Evolutionary conservation across 1,140 invertebrate species (phyloP).

Genomic region (Tetramorium alpestre): DNA sequence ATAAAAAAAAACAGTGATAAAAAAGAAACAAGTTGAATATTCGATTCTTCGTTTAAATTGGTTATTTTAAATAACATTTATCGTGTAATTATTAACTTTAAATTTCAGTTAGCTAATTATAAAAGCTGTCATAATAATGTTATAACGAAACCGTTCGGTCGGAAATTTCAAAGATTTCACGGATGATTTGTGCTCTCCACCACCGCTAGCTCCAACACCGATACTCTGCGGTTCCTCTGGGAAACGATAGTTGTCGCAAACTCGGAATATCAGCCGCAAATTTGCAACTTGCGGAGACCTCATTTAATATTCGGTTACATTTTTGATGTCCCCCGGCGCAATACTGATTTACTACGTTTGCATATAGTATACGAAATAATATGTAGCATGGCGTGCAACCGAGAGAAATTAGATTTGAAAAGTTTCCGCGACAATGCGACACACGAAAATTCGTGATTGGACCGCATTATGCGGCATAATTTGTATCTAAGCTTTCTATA

Average conservation of each 20-base stretch:
- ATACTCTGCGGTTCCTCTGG: conserved; percentile 44
- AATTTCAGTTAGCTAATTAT: not conserved
- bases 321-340: conserved; percentile 58
- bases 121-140: conserved; percentile 8
- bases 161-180: conserved; percentile 44
- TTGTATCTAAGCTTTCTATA: not conserved
- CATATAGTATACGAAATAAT: conserved; percentile 38
- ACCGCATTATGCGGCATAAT: not conserved
- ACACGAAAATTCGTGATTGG: not conserved
- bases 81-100: not conserved
- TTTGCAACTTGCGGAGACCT: conserved; percentile 53
- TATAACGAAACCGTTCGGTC: conserved; percentile 4
- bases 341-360: conserved; percentile 57
- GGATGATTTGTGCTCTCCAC: conserved; percentile 44
- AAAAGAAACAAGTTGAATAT: not conserved
- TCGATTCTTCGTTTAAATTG: not conserved
- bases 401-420: conserved; percentile 36
- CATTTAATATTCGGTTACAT: conserved; percentile 60
- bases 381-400: conserved; percentile 3
- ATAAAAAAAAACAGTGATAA: no score
- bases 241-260: conserved; percentile 61
- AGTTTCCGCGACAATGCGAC: conserved; percentile 9
- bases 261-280: conserved; percentile 58
- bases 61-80: not conserved
- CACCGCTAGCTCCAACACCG: conserved; percentile 26